These are phyloP conservation scores for Chaitophorus viminalis DNA, from an alignment of 2,888 invertebrate species.

Conservation along the genomic window DNA sequence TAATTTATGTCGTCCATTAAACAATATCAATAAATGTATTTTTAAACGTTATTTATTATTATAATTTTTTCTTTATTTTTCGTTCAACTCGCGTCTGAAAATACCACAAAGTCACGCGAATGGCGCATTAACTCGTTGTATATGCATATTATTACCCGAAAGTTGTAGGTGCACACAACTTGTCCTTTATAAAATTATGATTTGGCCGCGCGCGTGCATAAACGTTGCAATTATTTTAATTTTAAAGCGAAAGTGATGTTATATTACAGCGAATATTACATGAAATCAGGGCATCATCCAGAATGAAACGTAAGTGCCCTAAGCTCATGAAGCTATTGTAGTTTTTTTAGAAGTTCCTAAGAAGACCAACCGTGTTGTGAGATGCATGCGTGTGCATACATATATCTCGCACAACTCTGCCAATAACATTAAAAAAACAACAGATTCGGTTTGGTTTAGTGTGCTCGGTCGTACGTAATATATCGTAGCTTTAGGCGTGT, in stretches of 20 bases:
- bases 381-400: background rate
- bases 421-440: background rate
- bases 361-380: background rate
- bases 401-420: background rate
- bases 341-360: slow-evolving; percentile 4
- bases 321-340: background rate
- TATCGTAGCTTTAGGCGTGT: background rate
- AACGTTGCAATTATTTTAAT: slow-evolving; percentile 19
- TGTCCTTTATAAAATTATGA: background rate
- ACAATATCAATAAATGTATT: slow-evolving; percentile 9
- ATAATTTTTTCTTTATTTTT: background rate
- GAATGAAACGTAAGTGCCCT: background rate
- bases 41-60: slow-evolving; percentile 10
- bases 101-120: slow-evolving; percentile 20
- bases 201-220: background rate
- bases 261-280: background rate
- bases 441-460: background rate
- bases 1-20: background rate
- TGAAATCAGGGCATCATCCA: background rate
- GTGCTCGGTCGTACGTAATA: background rate
- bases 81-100: background rate
- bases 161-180: background rate
- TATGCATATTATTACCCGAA: background rate
- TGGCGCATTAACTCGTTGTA: background rate
- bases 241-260: slow-evolving; percentile 13